A percentile compares a stretch with the other conserved stretches of the same genome.
Conservation (phyloP, 2,113 vertebrate species). For the Lathamus discolor region DNA sequence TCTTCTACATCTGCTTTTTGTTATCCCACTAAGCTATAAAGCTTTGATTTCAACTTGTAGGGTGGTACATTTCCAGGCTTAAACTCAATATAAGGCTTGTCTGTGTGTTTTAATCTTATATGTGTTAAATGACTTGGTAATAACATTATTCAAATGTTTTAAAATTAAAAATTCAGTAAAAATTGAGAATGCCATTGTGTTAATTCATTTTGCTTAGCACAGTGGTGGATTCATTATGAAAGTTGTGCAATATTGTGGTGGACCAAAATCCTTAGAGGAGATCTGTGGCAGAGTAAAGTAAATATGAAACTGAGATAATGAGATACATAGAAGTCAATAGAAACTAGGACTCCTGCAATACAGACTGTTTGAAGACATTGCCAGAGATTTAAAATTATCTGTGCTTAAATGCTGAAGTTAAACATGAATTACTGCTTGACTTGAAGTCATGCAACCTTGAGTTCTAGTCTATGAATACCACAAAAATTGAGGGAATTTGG, state of each 20-base stretch:
- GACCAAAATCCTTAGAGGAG: background rate
- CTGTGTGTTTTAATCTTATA: background rate
- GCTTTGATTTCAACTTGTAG: background rate
- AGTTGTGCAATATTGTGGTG: background rate
- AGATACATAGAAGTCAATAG: conserved; percentile 4
- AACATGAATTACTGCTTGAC: conserved; percentile 18
- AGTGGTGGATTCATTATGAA: background rate
- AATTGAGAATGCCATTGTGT: background rate
- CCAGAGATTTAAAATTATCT: background rate
- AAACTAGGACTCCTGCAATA: background rate
- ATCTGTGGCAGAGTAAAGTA: background rate
- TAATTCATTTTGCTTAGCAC: background rate
- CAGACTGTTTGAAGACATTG: background rate
- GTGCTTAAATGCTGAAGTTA: background rate
- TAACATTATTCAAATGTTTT: background rate
- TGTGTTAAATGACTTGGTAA: background rate
- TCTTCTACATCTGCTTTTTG: background rate
- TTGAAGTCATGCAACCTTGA: background rate
- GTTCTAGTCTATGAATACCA: background rate
- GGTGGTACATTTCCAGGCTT: background rate
- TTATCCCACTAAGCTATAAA: background rate
- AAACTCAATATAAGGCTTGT: background rate
- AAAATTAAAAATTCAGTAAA: background rate
- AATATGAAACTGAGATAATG: conserved; percentile 51
- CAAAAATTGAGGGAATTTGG: background rate